Percentiles rank a stretch among this genome's conserved stretches.
Evolutionary conservation across 2,888 invertebrate species (phyloP).

Genomic region (Lasioglossum malachurum): DNA sequence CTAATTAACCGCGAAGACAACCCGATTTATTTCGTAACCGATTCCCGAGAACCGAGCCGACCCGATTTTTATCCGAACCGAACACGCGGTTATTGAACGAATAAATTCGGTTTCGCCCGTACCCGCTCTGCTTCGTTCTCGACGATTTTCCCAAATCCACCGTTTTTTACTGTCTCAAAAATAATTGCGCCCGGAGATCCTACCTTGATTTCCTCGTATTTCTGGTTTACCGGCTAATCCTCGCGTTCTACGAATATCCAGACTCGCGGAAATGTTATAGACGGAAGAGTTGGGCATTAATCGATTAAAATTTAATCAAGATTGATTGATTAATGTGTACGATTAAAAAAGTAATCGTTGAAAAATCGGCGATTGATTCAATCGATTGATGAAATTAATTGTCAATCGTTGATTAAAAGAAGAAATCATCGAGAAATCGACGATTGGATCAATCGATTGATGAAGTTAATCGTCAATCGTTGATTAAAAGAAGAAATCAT

Average conservation of each 20-base stretch:
- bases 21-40: neutral
- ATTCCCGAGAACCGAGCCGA: neutral
- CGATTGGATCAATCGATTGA: too few relatives aligned
- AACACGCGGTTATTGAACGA: neutral
- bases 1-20: slow-evolving; percentile 8
- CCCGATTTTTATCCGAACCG: neutral
- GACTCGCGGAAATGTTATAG: neutral
- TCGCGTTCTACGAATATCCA: neutral
- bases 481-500: too few relatives aligned
- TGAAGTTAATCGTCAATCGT: too few relatives aligned
- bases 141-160: neutral
- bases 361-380: too few relatives aligned
- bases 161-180: neutral
- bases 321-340: too few relatives aligned
- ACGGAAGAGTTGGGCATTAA: neutral
- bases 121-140: neutral
- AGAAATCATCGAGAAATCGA: too few relatives aligned
- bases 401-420: too few relatives aligned
- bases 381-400: too few relatives aligned
- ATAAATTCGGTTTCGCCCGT: neutral
- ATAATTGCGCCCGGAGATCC: neutral
- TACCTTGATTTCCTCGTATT: neutral
- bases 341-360: too few relatives aligned
- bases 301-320: too few relatives aligned
- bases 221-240: neutral